Evolutionary conservation across 2,888 invertebrate genomes (phyloP).

Genomic region (Strigamia crassipes): DNA sequence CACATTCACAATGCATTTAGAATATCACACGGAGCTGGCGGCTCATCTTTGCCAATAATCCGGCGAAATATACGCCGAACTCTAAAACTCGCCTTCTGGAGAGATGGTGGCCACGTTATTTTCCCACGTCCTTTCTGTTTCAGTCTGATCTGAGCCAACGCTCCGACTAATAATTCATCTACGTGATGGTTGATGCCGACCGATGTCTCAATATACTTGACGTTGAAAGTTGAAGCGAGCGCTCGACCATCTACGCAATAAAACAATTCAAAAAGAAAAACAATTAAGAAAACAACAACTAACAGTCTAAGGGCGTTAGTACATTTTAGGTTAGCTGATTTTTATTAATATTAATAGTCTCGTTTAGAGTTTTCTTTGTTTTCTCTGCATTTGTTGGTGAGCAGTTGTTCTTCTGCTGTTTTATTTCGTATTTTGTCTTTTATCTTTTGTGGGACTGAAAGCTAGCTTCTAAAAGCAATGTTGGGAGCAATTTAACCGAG

Average conservation of each 20-base stretch:
- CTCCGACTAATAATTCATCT: constrained; percentile 91
- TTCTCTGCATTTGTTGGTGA: too few relatives aligned
- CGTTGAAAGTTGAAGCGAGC: constrained; percentile 85
- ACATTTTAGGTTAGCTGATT: too few relatives aligned
- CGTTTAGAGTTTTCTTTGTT: too few relatives aligned
- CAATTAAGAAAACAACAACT: too few relatives aligned
- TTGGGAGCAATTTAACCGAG: too few relatives aligned
- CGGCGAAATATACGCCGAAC: constrained; percentile 41
- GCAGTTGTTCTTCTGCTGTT: too few relatives aligned
- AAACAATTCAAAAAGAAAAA: not conserved
- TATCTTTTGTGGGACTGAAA: too few relatives aligned
- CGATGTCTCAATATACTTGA: constrained; percentile 93
- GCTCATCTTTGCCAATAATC: constrained; percentile 41
- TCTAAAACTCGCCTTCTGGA: constrained; percentile 43
- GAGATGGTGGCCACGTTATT: constrained; percentile 51
- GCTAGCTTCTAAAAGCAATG: too few relatives aligned
- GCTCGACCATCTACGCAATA: constrained; percentile 83
- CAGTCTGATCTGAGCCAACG: constrained; percentile 86
- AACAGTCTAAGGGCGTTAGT: too few relatives aligned
- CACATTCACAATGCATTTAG: constrained; percentile 62
- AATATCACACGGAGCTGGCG: constrained; percentile 33
- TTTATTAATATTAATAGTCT: too few relatives aligned
- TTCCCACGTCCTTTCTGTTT: constrained; percentile 63
- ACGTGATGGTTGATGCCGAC: constrained; percentile 97
- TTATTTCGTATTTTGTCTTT: too few relatives aligned